phyloP scores from a whole-genome alignment of 2,113 vertebrate species.

The Tichodroma muraria region DNA sequence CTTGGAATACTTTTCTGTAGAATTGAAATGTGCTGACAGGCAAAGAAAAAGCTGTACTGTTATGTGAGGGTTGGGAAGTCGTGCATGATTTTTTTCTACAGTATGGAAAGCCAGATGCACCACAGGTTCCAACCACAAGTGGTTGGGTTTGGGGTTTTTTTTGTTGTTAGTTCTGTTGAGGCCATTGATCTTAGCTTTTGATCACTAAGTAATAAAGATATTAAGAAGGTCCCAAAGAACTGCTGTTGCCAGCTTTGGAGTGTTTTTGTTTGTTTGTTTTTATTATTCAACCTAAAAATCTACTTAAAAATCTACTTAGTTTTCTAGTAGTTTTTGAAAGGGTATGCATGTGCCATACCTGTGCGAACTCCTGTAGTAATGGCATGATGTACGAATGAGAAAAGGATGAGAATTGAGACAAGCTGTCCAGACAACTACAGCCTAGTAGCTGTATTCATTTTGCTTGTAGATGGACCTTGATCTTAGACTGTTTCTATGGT shows the following conservation, averaged over 20 bases:
- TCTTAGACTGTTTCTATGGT: neutral
- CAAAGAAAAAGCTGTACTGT: neutral
- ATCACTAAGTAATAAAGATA: neutral
- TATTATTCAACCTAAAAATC: neutral
- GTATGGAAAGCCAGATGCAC: neutral
- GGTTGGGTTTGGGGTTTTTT: neutral
- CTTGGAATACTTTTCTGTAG: neutral
- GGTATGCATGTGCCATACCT: accelerated
- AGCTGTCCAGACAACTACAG: neutral
- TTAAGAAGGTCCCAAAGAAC: neutral
- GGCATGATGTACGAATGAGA: neutral
- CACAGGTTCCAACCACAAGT: neutral
- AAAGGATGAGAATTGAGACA: neutral
- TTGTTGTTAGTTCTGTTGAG: neutral
- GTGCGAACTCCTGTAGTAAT: neutral
- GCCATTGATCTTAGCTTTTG: neutral
- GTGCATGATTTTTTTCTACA: neutral
- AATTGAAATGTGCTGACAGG: neutral
- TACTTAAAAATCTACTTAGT: neutral
- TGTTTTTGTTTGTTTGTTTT: neutral
- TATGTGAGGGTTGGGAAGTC: neutral
- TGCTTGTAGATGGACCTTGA: neutral
- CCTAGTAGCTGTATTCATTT: neutral
- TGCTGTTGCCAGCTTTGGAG: neutral
- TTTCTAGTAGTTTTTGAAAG: neutral